A percentile compares a stretch with the other conserved stretches of the same genome.
Evolutionary conservation across 2,888 invertebrate genomes (phyloP).

Genomic region (Oligia fasciuncula): DNA sequence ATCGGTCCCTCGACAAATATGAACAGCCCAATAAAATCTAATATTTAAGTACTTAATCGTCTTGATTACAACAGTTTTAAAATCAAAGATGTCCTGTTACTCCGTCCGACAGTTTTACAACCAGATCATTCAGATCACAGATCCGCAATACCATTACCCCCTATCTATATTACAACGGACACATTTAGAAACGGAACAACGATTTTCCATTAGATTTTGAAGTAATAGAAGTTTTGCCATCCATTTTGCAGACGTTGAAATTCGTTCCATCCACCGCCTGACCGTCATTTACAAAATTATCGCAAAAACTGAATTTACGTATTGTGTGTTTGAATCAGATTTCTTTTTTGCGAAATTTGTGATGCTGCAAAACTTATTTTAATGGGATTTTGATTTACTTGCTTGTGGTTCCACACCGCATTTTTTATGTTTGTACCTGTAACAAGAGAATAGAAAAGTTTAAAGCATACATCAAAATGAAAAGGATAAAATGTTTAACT

Average conservation of each 20-base stretch:
- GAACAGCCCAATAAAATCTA: too few species aligned
- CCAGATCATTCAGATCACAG: too few species aligned
- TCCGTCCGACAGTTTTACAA: background rate
- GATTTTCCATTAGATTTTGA: constrained; percentile 19
- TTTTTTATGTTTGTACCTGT: constrained; percentile 40
- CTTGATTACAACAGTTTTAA: background rate
- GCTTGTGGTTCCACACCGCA: constrained; percentile 15
- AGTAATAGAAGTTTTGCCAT: constrained; percentile 38
- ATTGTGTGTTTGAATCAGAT: constrained; percentile 39
- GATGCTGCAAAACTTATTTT: constrained; percentile 23
- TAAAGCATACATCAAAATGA: background rate
- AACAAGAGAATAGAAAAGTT: constrained; percentile 32
- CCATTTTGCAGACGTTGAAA: constrained; percentile 27
- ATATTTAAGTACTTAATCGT: background rate
- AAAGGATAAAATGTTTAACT: background rate
- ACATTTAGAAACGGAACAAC: constrained; percentile 32
- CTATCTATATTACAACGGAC: constrained; percentile 8
- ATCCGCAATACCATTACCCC: background rate
- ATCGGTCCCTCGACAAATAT: too few species aligned
- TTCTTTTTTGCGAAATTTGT: constrained; percentile 55
- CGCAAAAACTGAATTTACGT: constrained; percentile 55
- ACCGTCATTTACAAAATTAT: constrained; percentile 47
- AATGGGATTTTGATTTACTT: constrained; percentile 37
- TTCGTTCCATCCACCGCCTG: constrained; percentile 54
- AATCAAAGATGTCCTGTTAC: background rate